phyloP scores from a whole-genome alignment of 2,888 invertebrate species.

The Polydrusus tereticollis region DNA sequence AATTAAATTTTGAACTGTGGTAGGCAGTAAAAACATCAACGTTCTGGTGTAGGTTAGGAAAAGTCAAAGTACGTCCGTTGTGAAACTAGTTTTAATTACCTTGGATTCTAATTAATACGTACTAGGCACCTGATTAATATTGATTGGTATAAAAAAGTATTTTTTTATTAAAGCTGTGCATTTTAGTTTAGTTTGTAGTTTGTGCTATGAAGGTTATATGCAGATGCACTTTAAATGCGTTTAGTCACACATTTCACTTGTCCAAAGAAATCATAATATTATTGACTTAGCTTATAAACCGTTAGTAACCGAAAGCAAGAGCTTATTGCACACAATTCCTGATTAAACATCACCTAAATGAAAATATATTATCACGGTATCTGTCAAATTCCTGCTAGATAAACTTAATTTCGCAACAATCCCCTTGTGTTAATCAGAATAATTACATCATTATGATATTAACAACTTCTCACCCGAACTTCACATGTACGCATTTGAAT shows the following conservation, averaged over 20 bases:
- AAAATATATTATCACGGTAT: too few species aligned
- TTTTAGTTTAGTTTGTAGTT: constrained; percentile 16
- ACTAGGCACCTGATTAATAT: constrained; percentile 30
- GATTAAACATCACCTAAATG: too few species aligned
- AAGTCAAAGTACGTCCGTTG: constrained; percentile 50
- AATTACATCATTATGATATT: too few species aligned
- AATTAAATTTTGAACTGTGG: constrained; percentile 29
- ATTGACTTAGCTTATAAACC: too few species aligned
- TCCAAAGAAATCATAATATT: too few species aligned
- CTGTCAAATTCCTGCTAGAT: too few species aligned
- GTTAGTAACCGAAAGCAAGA: too few species aligned
- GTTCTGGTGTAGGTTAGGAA: constrained; percentile 34
- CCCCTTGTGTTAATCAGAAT: too few species aligned
- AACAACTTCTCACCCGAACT: too few species aligned
- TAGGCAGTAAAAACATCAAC: constrained; percentile 1
- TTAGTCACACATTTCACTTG: background rate
- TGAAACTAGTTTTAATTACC: constrained; percentile 57
- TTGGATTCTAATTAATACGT: constrained; percentile 50
- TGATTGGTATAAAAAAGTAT: constrained; percentile 20
- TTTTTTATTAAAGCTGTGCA: background rate
- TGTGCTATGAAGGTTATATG: background rate
- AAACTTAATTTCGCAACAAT: too few species aligned
- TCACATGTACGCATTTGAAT: too few species aligned
- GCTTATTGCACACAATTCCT: too few species aligned
- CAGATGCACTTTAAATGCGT: background rate